Conservation (phyloP, 2,113 vertebrate species). For the Sylvietta virens region DNA sequence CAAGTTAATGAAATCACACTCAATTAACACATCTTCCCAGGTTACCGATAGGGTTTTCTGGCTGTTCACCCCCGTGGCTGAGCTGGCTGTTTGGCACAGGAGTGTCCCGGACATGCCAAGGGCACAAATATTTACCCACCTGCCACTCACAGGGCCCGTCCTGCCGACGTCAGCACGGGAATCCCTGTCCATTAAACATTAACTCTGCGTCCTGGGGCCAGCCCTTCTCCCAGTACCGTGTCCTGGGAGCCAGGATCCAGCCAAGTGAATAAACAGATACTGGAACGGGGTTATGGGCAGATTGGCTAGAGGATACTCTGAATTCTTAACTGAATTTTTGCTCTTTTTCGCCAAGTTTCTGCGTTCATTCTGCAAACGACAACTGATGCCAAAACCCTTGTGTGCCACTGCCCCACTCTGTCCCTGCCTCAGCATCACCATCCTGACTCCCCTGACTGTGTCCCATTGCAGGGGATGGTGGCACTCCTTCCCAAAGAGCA, state of each 20-base stretch:
- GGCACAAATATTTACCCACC: slow-evolving; percentile 77
- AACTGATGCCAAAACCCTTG: neutral
- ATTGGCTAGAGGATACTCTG: neutral
- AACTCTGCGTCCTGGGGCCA: neutral
- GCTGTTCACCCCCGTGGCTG: neutral
- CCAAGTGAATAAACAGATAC: neutral
- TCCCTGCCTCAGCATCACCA: neutral
- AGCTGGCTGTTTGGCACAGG: neutral
- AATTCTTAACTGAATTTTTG: neutral
- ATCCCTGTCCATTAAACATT: slow-evolving; percentile 73
- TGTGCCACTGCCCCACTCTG: neutral
- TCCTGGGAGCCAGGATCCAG: neutral
- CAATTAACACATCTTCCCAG: neutral
- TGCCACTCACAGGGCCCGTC: neutral
- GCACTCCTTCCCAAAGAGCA: neutral
- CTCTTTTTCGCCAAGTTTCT: neutral
- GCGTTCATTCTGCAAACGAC: neutral
- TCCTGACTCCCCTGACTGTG: rapidly evolving
- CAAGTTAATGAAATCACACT: neutral
- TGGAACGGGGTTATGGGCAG: neutral
- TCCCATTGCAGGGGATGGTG: neutral
- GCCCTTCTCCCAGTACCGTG: rapidly evolving
- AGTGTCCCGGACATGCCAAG: neutral
- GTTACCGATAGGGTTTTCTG: neutral
- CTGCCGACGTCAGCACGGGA: slow-evolving; percentile 47